These are phyloP conservation scores for Heliconius charithonia DNA, from an alignment of 2,888 invertebrate genomes.

Conservation along the genomic window DNA sequence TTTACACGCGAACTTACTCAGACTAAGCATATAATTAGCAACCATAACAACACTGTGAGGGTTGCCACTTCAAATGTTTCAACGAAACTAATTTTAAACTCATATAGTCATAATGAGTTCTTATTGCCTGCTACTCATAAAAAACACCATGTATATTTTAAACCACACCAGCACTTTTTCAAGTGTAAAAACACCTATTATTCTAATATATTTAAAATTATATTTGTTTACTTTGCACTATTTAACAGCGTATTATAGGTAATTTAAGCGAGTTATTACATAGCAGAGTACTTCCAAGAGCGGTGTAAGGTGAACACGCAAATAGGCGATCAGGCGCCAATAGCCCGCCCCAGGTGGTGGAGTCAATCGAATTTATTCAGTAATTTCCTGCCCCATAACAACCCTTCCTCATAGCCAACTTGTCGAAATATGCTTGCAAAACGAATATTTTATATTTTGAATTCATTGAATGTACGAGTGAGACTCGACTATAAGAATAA, in stretches of 20 bases:
- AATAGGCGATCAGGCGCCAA: constrained; percentile 72
- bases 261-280: constrained; percentile 30
- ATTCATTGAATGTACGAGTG: not conserved
- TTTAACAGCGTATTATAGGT: not conserved
- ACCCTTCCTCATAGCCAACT: constrained; percentile 62
- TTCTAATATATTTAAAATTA: not conserved
- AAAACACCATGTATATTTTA: constrained; percentile 14
- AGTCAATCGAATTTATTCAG: constrained; percentile 79
- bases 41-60: constrained; percentile 30
- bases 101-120: constrained; percentile 23
- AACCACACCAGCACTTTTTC: not conserved
- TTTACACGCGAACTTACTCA: constrained; percentile 51
- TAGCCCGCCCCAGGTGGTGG: constrained; percentile 57
- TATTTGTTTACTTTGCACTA: constrained; percentile 16
- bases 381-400: constrained; percentile 68
- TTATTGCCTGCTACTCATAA: constrained; percentile 20
- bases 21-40: constrained; percentile 52
- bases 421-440: constrained; percentile 61
- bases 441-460: constrained; percentile 15
- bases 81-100: constrained; percentile 25
- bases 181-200: not conserved
- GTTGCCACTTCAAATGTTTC: constrained; percentile 28
- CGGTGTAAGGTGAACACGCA: constrained; percentile 62
- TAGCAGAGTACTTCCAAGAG: constrained; percentile 43
- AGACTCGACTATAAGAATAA: not conserved